Evolutionary conservation across 92 coral and sea anemone genomes (phyloP).

Genomic region (Palythoa caribaeorum): DNA sequence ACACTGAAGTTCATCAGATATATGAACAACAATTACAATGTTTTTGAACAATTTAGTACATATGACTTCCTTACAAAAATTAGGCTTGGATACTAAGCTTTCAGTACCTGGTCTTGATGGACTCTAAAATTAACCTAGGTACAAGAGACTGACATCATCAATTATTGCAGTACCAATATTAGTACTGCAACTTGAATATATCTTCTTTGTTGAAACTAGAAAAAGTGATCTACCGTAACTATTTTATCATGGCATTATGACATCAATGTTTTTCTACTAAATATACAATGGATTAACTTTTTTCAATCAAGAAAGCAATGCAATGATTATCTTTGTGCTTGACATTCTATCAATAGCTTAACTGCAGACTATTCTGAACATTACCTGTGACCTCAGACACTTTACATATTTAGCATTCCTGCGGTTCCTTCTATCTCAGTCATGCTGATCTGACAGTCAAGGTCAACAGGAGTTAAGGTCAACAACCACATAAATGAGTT

Average conservation of each 20-base stretch:
- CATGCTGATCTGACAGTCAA: slow-evolving; percentile 9
- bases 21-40: too few relatives aligned
- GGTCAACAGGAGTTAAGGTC: slow-evolving; percentile 1
- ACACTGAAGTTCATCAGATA: too few relatives aligned
- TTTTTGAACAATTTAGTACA: too few relatives aligned
- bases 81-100: too few relatives aligned
- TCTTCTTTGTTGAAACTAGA: too few relatives aligned
- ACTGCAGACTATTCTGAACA: neutral
- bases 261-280: neutral
- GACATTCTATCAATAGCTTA: neutral
- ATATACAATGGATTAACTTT: neutral
- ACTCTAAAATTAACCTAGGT: too few relatives aligned
- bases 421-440: neutral
- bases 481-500: neutral
- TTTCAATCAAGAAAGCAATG: neutral
- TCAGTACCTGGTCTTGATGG: too few relatives aligned
- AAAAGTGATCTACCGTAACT: too few relatives aligned
- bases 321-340: neutral
- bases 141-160: too few relatives aligned
- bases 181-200: too few relatives aligned
- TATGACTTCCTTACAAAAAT: too few relatives aligned
- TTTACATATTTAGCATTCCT: neutral
- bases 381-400: neutral
- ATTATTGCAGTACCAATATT: too few relatives aligned
- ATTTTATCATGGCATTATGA: neutral